phyloP scores from a whole-genome alignment of 2,113 vertebrate genomes.

The Polypterus senegalus region DNA sequence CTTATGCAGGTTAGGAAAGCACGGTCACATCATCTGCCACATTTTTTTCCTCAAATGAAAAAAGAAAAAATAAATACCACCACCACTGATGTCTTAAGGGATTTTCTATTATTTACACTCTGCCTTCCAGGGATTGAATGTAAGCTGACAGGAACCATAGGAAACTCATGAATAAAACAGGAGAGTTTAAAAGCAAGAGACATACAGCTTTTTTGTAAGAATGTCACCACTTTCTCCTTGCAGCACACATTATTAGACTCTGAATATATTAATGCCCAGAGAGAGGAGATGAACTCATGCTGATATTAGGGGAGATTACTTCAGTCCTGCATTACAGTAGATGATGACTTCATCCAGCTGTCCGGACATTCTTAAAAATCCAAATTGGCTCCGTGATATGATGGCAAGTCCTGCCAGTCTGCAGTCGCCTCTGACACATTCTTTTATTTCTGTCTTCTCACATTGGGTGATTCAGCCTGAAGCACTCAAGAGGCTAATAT shows the following conservation, averaged over 20 bases:
- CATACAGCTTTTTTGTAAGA: slow-evolving; percentile 33
- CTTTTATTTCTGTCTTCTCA: no score
- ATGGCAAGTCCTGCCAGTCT: not conserved
- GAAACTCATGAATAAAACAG: slow-evolving; percentile 59
- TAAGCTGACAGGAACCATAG: slow-evolving; percentile 54
- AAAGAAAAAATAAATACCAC: no score
- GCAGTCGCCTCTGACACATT: no score
- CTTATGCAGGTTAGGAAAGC: no score
- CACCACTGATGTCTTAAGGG: slow-evolving; percentile 29
- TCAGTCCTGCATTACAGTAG: slow-evolving; percentile 2
- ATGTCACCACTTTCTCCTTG: slow-evolving; percentile 21
- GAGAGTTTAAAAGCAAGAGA: slow-evolving; percentile 43
- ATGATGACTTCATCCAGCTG: slow-evolving; percentile 2
- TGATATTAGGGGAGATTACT: slow-evolving; percentile 15
- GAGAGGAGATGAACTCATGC: slow-evolving; percentile 17
- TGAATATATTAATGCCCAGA: not conserved
- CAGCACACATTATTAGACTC: not conserved
- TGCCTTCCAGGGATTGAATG: slow-evolving; percentile 47
- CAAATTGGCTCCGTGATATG: slow-evolving; percentile 3
- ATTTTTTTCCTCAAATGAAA: no score
- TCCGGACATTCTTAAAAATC: no score
- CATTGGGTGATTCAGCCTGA: no score
- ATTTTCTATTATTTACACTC: slow-evolving; percentile 55
- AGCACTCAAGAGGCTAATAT: no score
- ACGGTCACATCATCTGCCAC: no score